Evolutionary conservation across 2,888 invertebrate species (phyloP), one percentile per base, ranked within the genome.

Genomic region (Gibbula magus): DNA sequence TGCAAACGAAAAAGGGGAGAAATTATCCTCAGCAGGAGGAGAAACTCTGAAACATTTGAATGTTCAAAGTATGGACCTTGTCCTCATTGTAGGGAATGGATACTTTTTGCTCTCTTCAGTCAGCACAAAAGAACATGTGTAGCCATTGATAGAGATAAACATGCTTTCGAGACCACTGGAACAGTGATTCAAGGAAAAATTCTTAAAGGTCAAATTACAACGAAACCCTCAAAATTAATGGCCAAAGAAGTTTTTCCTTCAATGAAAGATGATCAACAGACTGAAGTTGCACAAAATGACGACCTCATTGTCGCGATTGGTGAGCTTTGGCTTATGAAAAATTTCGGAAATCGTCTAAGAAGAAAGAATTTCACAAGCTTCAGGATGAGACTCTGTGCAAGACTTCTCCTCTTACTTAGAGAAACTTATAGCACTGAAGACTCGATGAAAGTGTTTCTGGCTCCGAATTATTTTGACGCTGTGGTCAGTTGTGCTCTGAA

Each of bases 41-140:
- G 4, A 7, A 25, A n/a, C n/a, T 25, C 70, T 29, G 39, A 4
- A 2, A 45, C n/a, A 2, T 75, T 75, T 45, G 51, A 45, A 4
- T 16, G 5, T 20, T 39, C 75, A 75, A 16, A 45, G 18, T 75
- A 75, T 45, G 75, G 75, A 39, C 75, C 75, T 2, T 75, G 75
- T 25, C 75, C 75, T 75, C 7, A 45, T n/a, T 75, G 75, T 45
- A 20, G n/a, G 35, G 45, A 75, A 75, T 75, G 75, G 75, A 35
- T 75, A 45, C 18, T 20, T 5, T 45, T 45, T 18, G 29, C 18
- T 4, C 18, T 39, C n/a, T 39, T 75, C n/a, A 20, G 7, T 7
- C 18, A 29, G 25, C 75, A 75, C 29, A 32, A 32, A n/a, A 29
- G 32, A 18, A n/a, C 75, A 7, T 56, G 56, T 56, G 56, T 22